These are phyloP conservation scores for Zygaena filipendulae DNA, from an alignment of 2,888 invertebrate genomes.

Conservation along the genomic window DNA sequence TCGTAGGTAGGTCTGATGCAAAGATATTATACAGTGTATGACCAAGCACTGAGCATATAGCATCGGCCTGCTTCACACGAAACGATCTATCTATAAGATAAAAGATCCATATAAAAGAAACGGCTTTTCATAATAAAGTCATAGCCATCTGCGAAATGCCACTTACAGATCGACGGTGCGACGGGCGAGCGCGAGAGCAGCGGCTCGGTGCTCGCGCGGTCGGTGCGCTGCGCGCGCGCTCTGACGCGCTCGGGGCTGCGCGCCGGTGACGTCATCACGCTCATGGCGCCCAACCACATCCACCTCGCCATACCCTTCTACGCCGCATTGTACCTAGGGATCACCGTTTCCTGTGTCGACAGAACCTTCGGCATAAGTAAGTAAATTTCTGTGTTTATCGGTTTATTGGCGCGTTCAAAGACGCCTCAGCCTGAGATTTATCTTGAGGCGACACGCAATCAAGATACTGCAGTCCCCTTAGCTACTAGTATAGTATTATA, in stretches of 20 bases:
- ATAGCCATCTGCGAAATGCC: too few species aligned
- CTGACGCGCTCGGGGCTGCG: constrained; percentile 32
- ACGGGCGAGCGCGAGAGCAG: constrained; percentile 38
- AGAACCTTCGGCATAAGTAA: constrained; percentile 27
- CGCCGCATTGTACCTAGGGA: constrained; percentile 42
- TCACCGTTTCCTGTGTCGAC: constrained; percentile 24
- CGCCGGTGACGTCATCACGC: constrained; percentile 37
- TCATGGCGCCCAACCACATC: constrained; percentile 43
- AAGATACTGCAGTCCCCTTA: not conserved
- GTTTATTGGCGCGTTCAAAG: constrained; percentile 11
- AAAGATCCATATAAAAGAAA: too few species aligned
- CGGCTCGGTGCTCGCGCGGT: constrained; percentile 27
- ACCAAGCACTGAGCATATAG: too few species aligned
- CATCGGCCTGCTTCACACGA: too few species aligned
- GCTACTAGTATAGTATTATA: too few species aligned
- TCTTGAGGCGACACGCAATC: not conserved
- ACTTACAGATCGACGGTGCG: constrained; percentile 34
- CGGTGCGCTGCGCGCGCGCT: constrained; percentile 32
- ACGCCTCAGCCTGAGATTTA: not conserved
- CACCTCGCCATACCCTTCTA: constrained; percentile 43
- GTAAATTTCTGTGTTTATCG: constrained; percentile 32
- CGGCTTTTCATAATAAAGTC: too few species aligned
- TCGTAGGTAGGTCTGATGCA: too few species aligned
- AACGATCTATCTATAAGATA: too few species aligned
- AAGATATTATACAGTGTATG: too few species aligned